Evolutionary conservation across 1,140 invertebrate genomes (phyloP), one percentile per base, ranked within the genome.

Genomic region (Goniozus legneri): DNA sequence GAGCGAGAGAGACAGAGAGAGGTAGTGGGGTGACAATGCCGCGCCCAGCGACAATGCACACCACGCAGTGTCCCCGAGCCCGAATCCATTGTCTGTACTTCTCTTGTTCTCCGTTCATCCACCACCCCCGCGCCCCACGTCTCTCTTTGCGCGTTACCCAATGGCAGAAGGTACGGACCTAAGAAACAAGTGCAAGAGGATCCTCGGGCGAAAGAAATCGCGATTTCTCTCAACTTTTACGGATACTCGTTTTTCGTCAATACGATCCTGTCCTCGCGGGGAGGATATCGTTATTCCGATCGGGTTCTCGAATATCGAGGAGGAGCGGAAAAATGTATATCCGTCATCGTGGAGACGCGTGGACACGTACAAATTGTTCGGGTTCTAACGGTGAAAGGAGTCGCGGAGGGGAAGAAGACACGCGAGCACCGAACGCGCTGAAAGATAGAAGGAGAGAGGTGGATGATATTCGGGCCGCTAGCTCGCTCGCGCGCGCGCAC

Each of bases 1-100:
- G n/a, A n/a, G n/a, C n/a, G n/a, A n/a, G n/a, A n/a, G n/a, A n/a
- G n/a, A n/a, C n/a, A n/a, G n/a, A n/a, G n/a, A n/a, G n/a, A n/a
- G n/a, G n/a, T n/a, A n/a, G n/a, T n/a, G n/a, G n/a, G n/a, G 64
- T 62, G 59, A 71, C 68, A 72, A 73, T 69, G 57, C 59, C 65
- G 51, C 61, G 42, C 24, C 31, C 31, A 14, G 22, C 22, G 15
- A 40, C 24, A 20, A 12, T 34, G 42, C 24, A 27, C 24, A 27
- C 24, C 24, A 10, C 24, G 24, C 4, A 27, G 24, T 6, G 24
- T 10, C 24, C 4, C 24, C 24, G 10, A 27, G 4, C 24, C 69
- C 63, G 60, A 70, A 70, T 68, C 69, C 56, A 71, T 73, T 71
- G 69, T 73, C 66, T 69, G 65, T 69, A 64, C 64, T 60, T 67